Evolutionary conservation across 30 jellyfish, hydroid and myxozoan genomes (phyloP).

Genomic region (Clytia hemisphaerica): DNA sequence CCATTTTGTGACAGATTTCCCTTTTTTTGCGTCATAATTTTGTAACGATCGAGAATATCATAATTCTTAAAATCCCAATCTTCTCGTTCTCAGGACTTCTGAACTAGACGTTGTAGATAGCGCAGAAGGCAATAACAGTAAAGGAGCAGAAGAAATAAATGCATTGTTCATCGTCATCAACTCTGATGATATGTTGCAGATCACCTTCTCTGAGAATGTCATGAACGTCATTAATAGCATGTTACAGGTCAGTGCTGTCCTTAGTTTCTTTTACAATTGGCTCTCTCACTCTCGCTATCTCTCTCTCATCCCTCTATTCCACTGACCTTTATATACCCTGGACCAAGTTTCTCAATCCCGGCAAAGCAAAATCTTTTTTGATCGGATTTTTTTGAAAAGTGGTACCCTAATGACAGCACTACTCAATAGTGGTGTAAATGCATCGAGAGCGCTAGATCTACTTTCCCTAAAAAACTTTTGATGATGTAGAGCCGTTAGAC

Average conservation of each 20-base stretch:
- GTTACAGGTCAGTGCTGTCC: conserved; percentile 15
- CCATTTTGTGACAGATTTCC: background rate
- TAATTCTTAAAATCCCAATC: background rate
- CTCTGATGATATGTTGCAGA: conserved; percentile 37
- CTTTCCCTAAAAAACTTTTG: too few relatives aligned
- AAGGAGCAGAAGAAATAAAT: background rate
- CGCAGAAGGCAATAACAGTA: background rate
- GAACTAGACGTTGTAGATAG: conserved; percentile 3
- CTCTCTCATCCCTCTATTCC: too few relatives aligned
- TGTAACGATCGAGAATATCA: background rate
- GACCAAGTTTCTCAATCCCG: too few relatives aligned
- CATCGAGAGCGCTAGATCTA: too few relatives aligned
- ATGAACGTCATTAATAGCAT: conserved; percentile 13
- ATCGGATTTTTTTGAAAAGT: too few relatives aligned
- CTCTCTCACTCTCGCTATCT: too few relatives aligned
- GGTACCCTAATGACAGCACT: too few relatives aligned
- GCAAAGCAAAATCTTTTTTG: too few relatives aligned
- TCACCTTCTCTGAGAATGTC: conserved; percentile 28
- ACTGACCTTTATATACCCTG: too few relatives aligned
- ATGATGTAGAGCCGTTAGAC: too few relatives aligned
- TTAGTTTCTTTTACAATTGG: too few relatives aligned
- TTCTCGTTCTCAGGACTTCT: background rate
- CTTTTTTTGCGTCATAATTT: background rate
- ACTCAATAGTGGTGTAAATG: too few relatives aligned
- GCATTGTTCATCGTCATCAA: conserved; percentile 25